Conservation (phyloP, 1,140 invertebrate genomes). For the Drosophila burlai region DNA sequence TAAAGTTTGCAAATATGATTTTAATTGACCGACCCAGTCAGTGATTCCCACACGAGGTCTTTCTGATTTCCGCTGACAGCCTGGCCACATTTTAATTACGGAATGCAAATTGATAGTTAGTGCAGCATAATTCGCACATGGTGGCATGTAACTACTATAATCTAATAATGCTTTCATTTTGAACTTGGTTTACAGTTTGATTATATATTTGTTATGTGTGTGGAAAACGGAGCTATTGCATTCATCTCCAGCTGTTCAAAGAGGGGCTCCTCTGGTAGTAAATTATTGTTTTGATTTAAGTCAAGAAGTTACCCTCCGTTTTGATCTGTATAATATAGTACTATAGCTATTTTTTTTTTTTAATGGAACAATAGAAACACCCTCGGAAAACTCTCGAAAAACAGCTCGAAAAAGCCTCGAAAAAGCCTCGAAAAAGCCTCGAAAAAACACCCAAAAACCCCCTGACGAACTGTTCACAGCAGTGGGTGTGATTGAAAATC, state of each 20-base stretch:
- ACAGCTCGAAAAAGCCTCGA: background rate
- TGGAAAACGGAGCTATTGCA: no score
- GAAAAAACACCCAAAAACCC: background rate
- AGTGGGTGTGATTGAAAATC: conserved; percentile 10
- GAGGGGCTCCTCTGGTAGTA: no score
- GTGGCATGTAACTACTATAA: background rate
- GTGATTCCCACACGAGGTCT: background rate
- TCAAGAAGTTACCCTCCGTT: no score
- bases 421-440: background rate
- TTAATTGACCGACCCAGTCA: conserved; percentile 13
- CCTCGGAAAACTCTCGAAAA: background rate
- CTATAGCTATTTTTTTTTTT: no score
- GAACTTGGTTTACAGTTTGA: no score
- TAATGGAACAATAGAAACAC: no score
- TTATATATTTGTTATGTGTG: background rate
- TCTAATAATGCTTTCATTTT: background rate
- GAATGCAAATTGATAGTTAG: background rate
- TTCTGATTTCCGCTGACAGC: background rate
- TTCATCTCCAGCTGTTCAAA: no score
- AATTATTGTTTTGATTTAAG: no score
- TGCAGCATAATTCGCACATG: background rate
- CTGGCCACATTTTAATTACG: background rate
- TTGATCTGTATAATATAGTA: no score
- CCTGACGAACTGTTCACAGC: background rate
- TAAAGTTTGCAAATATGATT: conserved; percentile 10